Percentiles rank a stretch among this genome's conserved stretches.
These are phyloP conservation scores for Sakesphorus luctuosus DNA, from an alignment of 2,113 vertebrate species.

Conservation along the genomic window DNA sequence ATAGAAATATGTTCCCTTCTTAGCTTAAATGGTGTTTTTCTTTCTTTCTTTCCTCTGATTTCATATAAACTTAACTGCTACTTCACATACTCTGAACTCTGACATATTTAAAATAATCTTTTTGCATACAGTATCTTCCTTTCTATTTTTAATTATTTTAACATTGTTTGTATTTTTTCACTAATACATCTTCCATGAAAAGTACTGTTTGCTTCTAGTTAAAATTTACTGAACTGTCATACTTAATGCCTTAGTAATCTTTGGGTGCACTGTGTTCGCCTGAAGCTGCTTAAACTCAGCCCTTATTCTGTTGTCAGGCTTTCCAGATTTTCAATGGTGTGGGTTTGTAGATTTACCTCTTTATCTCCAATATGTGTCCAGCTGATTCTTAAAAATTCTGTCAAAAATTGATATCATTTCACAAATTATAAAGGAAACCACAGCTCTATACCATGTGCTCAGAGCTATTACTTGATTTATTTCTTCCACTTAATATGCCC, in stretches of 20 bases:
- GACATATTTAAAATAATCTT: background rate
- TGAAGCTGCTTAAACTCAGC: constrained; percentile 29
- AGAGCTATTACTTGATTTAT: constrained; percentile 70
- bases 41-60: background rate
- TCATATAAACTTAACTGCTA: background rate
- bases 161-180: background rate
- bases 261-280: background rate
- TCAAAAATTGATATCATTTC: constrained; percentile 58
- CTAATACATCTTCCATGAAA: background rate
- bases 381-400: constrained; percentile 62
- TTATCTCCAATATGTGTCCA: constrained; percentile 56
- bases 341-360: constrained; percentile 44
- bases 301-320: constrained; percentile 14
- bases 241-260: constrained; percentile 31
- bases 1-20: background rate
- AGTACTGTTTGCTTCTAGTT: background rate
- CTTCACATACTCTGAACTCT: background rate
- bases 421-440: constrained; percentile 59
- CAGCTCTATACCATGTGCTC: constrained; percentile 48
- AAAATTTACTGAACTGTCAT: constrained; percentile 19
- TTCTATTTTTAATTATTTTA: background rate
- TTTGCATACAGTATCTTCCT: background rate
- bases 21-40: background rate
- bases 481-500: constrained; percentile 66
- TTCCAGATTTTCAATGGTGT: constrained; percentile 54